Base-by-base conservation (phyloP, 37 sponge, comb jelly and placozoan species). In the Hexactinellida sp. region DNA sequence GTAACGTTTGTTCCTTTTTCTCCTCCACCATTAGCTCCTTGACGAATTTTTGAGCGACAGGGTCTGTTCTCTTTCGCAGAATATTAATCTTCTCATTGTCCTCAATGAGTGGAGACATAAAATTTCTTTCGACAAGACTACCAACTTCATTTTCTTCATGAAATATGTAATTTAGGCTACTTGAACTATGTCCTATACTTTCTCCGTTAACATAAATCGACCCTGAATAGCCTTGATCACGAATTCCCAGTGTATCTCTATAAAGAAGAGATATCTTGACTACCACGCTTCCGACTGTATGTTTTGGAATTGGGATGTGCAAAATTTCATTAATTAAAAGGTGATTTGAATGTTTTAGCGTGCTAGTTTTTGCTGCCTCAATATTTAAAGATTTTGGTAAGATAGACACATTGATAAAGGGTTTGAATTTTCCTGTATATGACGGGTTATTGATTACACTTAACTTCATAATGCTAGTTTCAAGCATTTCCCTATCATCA, bases 101-200 rank as follows among this genome's bases (percentile, higher is more conserved):
- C 30, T 63, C 76, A n/a, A 21, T 63, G 76, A n/a, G 34, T 3
- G 76, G 76, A 63, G 5, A 63, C 34, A n/a, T n/a, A 23, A 63
- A 63, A 63, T 63, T 63, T 63, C 30, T 10, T 63, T 63, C 34
- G 30, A 63, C 76, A n/a, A 63, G 76, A 23, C 76, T 23, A 7
- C 76, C 76, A 25, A 63, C 76, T 28, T 10, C 13, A 5, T 63
- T 63, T 32, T 63, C 76, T 28, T 23, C 5, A 21, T 63, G 76
- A 1, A 7, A 3, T 32, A 63, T 1, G 13, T 21, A 63, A 21
- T n/a, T 10, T 1, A 63, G 76, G 30, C 13, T n/a, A 28, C 76
- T 63, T 7, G 76, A 63, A 63, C 76, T 32, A n/a, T n/a, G 76
- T 63, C 76, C 76, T 63, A 63, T 63, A n/a, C 30, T 63, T 28